Conservation (phyloP, 2,797 vertebrate genomes). For the Sciurus carolinensis region DNA sequence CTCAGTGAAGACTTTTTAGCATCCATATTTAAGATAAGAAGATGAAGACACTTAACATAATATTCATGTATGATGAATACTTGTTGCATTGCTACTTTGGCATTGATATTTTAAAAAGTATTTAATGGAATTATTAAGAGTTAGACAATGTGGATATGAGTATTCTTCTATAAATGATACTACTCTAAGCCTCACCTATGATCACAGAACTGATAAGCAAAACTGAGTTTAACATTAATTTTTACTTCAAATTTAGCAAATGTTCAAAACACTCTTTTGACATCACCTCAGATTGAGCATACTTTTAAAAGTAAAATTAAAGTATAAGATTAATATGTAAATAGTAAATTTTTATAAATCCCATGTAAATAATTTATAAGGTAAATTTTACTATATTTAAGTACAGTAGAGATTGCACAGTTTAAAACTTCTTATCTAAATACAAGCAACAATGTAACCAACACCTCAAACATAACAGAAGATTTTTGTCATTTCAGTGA, state of each 20-base stretch:
- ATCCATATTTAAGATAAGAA: background rate
- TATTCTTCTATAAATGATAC: background rate
- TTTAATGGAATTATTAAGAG: background rate
- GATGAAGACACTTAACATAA: background rate
- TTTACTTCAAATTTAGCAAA: background rate
- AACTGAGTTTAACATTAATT: background rate
- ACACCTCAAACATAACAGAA: background rate
- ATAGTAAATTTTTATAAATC: background rate
- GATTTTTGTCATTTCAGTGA: background rate
- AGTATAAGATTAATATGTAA: background rate
- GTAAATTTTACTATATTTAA: background rate
- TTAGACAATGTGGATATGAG: background rate
- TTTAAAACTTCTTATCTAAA: background rate
- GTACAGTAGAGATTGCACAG: background rate
- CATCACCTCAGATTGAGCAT: background rate
- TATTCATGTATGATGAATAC: background rate
- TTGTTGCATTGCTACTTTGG: background rate
- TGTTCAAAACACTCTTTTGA: background rate
- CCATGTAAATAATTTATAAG: background rate
- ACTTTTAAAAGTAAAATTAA: constrained; percentile 21
- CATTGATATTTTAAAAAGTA: background rate
- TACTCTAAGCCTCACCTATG: background rate
- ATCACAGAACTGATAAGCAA: background rate
- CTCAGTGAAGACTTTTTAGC: background rate
- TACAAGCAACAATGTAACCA: background rate